These are phyloP conservation scores for Wiebesia pumilae DNA, from an alignment of 1,140 invertebrate genomes.

Conservation along the genomic window DNA sequence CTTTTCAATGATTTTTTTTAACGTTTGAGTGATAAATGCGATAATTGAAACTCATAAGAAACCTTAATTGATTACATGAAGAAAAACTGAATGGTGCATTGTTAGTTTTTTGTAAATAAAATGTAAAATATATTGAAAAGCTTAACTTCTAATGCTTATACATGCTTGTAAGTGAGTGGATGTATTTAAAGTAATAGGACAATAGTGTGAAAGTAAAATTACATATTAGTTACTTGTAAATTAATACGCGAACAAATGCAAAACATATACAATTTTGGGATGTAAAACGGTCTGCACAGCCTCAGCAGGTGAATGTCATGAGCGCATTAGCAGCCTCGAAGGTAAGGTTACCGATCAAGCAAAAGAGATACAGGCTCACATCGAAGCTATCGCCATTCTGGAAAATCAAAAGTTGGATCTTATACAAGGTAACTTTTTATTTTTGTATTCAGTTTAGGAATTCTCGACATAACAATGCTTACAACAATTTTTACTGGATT, in stretches of 20 bases:
- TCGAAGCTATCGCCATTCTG: conserved; percentile 78
- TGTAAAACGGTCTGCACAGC: conserved; percentile 62
- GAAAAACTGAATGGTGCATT: conserved; percentile 36
- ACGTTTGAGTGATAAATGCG: not conserved
- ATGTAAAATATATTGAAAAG: not conserved
- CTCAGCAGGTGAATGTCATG: conserved; percentile 68
- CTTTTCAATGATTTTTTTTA: not conserved
- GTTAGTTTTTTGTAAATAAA: not conserved
- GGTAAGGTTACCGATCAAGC: conserved; percentile 68
- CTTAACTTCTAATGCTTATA: conserved; percentile 30
- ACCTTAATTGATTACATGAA: not conserved
- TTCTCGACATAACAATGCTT: too few relatives aligned
- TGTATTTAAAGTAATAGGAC: conserved; percentile 10
- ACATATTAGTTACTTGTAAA: conserved; percentile 10
- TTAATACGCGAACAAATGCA: conserved; percentile 15
- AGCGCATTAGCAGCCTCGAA: conserved; percentile 67
- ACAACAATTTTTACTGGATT: too few relatives aligned
- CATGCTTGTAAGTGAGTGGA: not conserved
- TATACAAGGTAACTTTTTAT: conserved; percentile 76
- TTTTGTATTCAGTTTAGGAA: not conserved
- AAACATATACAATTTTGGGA: conserved; percentile 51
- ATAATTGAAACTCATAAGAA: conserved; percentile 1
- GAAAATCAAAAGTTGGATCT: conserved; percentile 82
- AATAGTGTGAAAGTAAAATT: conserved; percentile 13
- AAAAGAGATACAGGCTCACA: conserved; percentile 73